Percentiles rank a stretch among this genome's conserved stretches.
Evolutionary conservation across 2,797 vertebrate species (phyloP).

Genomic region (Cossypha dichroa): DNA sequence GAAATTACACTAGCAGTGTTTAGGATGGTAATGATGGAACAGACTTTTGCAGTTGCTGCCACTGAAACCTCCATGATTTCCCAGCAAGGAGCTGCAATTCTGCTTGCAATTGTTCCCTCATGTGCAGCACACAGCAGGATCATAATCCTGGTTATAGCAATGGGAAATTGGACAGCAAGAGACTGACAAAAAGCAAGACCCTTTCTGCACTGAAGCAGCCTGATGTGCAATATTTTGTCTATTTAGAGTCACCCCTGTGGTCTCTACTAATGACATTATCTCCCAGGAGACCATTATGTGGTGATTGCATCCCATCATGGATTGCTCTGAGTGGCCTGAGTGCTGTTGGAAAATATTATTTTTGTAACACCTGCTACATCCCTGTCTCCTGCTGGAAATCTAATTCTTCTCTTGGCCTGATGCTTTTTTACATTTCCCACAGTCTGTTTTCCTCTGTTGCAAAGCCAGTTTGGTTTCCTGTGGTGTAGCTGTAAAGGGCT

Average conservation of each 20-base stretch:
- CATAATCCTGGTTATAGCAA: not conserved
- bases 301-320: not conserved
- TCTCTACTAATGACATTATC: not conserved
- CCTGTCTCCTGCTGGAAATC: not conserved
- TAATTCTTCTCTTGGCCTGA: not conserved
- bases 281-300: slow-evolving; percentile 1
- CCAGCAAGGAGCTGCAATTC: not conserved
- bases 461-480: not conserved
- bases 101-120: not conserved
- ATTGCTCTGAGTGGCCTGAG: not conserved
- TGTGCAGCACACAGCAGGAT: not conserved
- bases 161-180: not conserved
- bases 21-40: not conserved
- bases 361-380: slow-evolving; percentile 34
- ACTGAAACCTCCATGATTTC: not conserved
- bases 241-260: not conserved
- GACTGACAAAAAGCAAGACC: not conserved
- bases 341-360: slow-evolving; percentile 4
- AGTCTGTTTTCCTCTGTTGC: not conserved
- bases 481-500: not conserved
- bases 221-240: not conserved
- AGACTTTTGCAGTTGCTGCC: not conserved
- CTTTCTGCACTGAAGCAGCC: not conserved
- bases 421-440: not conserved
- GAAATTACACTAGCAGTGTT: not conserved